These are phyloP conservation scores for Neuroscelio doddi DNA, from an alignment of 2,888 invertebrate species.

Conservation along the genomic window DNA sequence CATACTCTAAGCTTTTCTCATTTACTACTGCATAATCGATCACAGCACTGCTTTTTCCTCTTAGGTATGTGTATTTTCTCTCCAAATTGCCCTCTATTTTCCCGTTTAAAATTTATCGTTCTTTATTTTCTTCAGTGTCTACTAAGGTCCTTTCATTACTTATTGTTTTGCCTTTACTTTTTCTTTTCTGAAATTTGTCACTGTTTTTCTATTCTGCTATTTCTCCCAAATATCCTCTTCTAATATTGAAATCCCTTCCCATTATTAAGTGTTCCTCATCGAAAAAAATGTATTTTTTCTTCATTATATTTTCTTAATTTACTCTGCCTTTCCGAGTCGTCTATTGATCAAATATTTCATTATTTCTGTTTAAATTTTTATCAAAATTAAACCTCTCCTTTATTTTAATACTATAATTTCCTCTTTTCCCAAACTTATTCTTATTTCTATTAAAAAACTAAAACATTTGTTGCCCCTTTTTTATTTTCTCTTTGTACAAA, in stretches of 20 bases:
- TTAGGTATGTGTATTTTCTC: constrained; percentile 39
- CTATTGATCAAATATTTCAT: too few relatives aligned
- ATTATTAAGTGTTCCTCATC: constrained; percentile 11
- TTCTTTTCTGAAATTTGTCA: constrained; percentile 4
- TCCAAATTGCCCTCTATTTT: constrained; percentile 33
- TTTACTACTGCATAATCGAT: constrained; percentile 39
- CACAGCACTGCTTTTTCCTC: constrained; percentile 30
- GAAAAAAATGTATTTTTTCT: too few relatives aligned
- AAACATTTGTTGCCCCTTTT: constrained; percentile 35
- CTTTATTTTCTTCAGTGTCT: constrained; percentile 24
- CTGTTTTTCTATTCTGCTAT: constrained; percentile 1
- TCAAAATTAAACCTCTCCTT: not conserved
- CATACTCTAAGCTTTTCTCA: constrained; percentile 8
- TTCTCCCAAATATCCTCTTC: constrained; percentile 22
- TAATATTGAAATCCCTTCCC: constrained; percentile 32
- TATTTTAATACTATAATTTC: constrained; percentile 7
- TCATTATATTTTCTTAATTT: not conserved
- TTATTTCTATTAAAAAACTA: constrained; percentile 40
- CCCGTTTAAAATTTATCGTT: constrained; percentile 40
- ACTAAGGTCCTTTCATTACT: constrained; percentile 26
- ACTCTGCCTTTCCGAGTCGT: constrained; percentile 3
- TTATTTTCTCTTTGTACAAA: constrained; percentile 20
- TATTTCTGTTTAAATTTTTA: too few relatives aligned
- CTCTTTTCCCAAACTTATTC: constrained; percentile 6
- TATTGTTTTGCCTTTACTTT: constrained; percentile 14